Evolutionary conservation across 2,797 vertebrate genomes (phyloP).

Genomic region (Dendrocincla fuliginosa): DNA sequence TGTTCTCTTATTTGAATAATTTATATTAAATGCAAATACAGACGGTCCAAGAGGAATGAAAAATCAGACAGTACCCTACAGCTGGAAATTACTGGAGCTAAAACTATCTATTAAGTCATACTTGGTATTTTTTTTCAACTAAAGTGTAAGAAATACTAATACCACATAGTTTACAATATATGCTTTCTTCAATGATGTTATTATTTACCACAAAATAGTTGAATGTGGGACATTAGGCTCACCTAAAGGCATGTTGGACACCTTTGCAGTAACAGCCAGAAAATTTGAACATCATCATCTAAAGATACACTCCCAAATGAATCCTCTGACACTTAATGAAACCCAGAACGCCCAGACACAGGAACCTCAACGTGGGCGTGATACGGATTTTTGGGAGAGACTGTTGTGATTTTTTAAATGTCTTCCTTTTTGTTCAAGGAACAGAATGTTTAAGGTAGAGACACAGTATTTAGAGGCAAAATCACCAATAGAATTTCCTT

Average conservation of each 20-base stretch:
- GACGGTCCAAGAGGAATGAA: not conserved
- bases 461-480: not conserved
- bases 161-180: not conserved
- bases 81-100: not conserved
- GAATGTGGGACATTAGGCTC: not conserved
- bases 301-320: not conserved
- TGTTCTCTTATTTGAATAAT: not conserved
- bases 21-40: not conserved
- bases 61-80: not conserved
- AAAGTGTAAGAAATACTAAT: not conserved
- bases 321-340: not conserved
- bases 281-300: not conserved
- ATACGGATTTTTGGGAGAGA: not conserved
- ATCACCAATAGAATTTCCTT: not conserved
- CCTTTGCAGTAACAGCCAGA: not conserved
- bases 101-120: not conserved
- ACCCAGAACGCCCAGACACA: not conserved
- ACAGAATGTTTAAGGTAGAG: fast-evolving
- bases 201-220: not conserved
- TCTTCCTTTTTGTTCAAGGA: not conserved
- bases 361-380: fast-evolving
- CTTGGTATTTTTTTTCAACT: not conserved
- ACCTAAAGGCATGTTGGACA: not conserved
- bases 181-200: not conserved
- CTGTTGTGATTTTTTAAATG: not conserved